Evolutionary conservation across 2,797 vertebrate species (phyloP).

Genomic region (Sebastes taczanowskii): DNA sequence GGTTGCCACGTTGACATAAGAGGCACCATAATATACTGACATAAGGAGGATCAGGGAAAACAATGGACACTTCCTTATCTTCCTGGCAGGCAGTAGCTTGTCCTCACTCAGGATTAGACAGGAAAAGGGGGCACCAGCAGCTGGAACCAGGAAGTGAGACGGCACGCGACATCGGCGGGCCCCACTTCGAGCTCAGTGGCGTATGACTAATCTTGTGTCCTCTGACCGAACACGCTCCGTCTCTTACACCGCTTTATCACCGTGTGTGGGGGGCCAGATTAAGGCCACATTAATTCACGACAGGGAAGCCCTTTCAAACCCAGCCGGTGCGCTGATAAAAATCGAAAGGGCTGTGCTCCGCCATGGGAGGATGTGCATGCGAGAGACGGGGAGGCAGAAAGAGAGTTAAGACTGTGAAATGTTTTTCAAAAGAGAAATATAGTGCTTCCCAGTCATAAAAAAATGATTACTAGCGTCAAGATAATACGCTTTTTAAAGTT

Average conservation of each 20-base stretch:
- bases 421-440: neutral
- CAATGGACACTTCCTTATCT: constrained; percentile 70
- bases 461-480: neutral
- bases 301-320: constrained; percentile 64
- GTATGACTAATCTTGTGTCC: constrained; percentile 73
- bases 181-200: constrained; percentile 45
- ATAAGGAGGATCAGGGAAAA: constrained; percentile 56
- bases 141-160: constrained; percentile 69
- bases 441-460: neutral
- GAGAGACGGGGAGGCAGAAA: neutral
- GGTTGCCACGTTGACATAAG: constrained; percentile 33
- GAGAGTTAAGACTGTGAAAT: neutral
- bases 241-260: constrained; percentile 51
- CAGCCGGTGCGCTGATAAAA: constrained; percentile 49
- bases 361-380: neutral
- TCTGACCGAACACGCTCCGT: constrained; percentile 51
- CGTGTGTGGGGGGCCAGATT: constrained; percentile 67
- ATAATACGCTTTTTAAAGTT: neutral
- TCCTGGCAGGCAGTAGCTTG: constrained; percentile 47
- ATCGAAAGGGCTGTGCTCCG: constrained; percentile 29
- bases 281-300: constrained; percentile 74
- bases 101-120: constrained; percentile 58
- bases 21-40: constrained; percentile 20
- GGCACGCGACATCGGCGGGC: constrained; percentile 22
- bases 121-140: constrained; percentile 47